phyloP scores from a whole-genome alignment of 1,140 invertebrate species.

The Sminthurides bifidus region DNA sequence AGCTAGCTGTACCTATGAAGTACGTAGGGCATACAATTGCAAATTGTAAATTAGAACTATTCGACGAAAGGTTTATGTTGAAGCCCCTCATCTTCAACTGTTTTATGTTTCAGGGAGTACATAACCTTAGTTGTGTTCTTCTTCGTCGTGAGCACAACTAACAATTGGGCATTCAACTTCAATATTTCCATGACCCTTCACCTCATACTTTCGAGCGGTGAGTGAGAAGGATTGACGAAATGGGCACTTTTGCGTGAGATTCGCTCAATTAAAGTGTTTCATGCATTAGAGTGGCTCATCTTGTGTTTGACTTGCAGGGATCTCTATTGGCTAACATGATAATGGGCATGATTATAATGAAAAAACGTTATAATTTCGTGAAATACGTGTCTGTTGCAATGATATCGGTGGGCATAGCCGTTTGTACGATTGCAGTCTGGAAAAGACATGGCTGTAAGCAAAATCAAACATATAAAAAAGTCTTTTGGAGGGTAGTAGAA shows the following conservation, averaged over 20 bases:
- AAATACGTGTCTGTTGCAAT: constrained; percentile 88
- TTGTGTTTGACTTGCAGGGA: constrained; percentile 48
- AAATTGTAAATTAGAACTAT: too few species aligned
- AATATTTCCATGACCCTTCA: constrained; percentile 97
- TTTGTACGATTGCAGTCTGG: constrained; percentile 86
- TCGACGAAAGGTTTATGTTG: too few species aligned
- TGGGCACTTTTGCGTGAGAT: neutral
- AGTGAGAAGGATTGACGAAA: constrained; percentile 37
- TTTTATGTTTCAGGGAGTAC: constrained; percentile 59
- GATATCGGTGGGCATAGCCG: constrained; percentile 80
- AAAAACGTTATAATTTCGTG: constrained; percentile 64
- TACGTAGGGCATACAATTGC: too few species aligned
- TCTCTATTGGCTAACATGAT: constrained; percentile 94
- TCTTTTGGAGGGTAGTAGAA: too few species aligned
- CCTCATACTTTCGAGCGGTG: constrained; percentile 95
- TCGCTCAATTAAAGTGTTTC: neutral
- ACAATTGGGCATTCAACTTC: constrained; percentile 93
- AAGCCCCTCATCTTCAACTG: too few species aligned
- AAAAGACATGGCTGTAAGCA: constrained; percentile 44
- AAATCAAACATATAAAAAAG: too few species aligned
- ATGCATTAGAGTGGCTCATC: neutral
- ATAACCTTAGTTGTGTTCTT: constrained; percentile 75
- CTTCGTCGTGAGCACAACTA: constrained; percentile 81
- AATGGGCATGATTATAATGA: constrained; percentile 81
- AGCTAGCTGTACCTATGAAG: constrained; percentile 46